These are phyloP conservation scores for Condylura cristata DNA, from an alignment of 2,113 vertebrate genomes.

Conservation along the genomic window DNA sequence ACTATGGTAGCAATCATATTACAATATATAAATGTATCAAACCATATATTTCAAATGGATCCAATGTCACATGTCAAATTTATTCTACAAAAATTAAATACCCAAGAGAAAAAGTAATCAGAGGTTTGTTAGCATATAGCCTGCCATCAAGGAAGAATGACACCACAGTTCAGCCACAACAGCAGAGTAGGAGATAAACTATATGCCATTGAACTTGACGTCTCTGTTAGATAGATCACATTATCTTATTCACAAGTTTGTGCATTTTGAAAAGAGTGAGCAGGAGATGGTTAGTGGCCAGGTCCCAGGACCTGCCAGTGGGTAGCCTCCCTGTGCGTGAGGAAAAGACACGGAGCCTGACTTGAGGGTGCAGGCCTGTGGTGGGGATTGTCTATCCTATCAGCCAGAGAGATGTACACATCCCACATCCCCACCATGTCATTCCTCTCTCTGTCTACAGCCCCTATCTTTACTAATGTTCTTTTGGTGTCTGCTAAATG, in stretches of 20 bases:
- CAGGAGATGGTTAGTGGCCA: not conserved
- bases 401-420: rapidly evolving
- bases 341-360: not conserved
- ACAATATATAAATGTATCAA: not conserved
- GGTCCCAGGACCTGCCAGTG: not conserved
- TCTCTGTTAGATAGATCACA: not conserved
- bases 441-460: not conserved
- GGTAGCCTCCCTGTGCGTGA: not conserved
- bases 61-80: not conserved
- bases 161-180: too few relatives aligned
- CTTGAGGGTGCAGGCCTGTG: not conserved
- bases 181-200: not conserved
- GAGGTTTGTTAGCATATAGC: not conserved
- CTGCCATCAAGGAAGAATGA: not conserved
- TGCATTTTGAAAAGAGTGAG: not conserved
- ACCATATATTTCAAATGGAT: not conserved
- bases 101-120: not conserved
- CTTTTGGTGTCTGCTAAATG: not conserved
- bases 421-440: rapidly evolving
- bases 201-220: not conserved
- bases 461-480: not conserved
- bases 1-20: not conserved
- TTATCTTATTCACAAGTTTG: not conserved
- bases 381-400: too few relatives aligned
- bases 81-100: not conserved